phyloP scores from a whole-genome alignment of 2,888 invertebrate species.

The Steinernema scapterisci region DNA sequence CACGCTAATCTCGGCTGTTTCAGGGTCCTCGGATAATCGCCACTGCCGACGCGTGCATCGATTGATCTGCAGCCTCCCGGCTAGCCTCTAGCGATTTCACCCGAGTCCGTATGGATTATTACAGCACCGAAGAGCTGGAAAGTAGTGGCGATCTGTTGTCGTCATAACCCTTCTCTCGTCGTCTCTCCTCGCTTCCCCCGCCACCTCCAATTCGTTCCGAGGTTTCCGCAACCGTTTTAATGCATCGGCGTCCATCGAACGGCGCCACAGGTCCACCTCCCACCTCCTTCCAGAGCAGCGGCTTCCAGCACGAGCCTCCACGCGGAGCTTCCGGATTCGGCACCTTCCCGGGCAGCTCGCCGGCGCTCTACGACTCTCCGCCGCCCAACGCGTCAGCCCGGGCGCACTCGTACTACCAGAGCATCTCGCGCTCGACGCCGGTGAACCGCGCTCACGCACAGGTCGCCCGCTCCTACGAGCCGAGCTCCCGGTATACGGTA shows the following conservation, averaged over 20 bases:
- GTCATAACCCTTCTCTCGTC: constrained; percentile 29
- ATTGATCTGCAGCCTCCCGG: constrained; percentile 3
- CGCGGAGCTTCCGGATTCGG: background rate
- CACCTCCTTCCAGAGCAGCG: constrained; percentile 1
- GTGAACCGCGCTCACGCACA: background rate
- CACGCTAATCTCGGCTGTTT: background rate
- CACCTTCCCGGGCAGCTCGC: background rate
- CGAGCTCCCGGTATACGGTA: constrained; percentile 18
- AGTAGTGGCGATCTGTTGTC: constrained; percentile 32
- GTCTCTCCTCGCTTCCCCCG: constrained; percentile 13
- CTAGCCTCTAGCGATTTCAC: constrained; percentile 22
- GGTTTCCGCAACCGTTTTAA: constrained; percentile 13
- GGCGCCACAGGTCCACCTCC: constrained; percentile 23
- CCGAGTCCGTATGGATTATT: constrained; percentile 25
- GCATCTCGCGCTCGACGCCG: constrained; percentile 24
- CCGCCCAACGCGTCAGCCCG: constrained; percentile 7
- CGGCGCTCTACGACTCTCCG: constrained; percentile 21
- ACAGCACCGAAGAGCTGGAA: constrained; percentile 19
- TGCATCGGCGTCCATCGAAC: constrained; percentile 29
- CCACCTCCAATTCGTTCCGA: constrained; percentile 21
- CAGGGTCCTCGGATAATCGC: background rate
- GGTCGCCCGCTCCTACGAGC: constrained; percentile 17
- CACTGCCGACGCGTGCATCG: background rate
- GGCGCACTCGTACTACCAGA: constrained; percentile 30
- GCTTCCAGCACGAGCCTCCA: background rate